Evolutionary conservation across 2,888 invertebrate genomes (phyloP).

Genomic region (Andrena flavipes): DNA sequence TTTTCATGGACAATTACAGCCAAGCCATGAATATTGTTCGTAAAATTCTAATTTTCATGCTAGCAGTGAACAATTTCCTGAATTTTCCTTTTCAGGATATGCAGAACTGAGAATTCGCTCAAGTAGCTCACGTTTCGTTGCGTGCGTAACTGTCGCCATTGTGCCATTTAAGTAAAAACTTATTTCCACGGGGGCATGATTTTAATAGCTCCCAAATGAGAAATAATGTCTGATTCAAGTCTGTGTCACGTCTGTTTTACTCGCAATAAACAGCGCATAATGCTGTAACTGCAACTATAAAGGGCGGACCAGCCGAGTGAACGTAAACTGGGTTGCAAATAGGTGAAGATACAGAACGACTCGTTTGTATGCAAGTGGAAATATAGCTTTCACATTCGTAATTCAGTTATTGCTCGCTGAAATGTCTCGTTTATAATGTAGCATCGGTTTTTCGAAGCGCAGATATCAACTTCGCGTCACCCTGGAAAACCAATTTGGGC

Average conservation of each 20-base stretch:
- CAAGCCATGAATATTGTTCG: not conserved
- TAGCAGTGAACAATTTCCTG: not conserved
- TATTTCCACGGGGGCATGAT: constrained; percentile 2
- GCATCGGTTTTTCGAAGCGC: constrained; percentile 1
- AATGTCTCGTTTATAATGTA: constrained; percentile 5
- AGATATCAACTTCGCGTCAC: constrained; percentile 17
- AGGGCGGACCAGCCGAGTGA: constrained; percentile 18
- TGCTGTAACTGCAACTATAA: constrained; percentile 31
- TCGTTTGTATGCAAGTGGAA: constrained; percentile 8
- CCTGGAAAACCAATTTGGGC: not conserved
- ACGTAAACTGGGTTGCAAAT: constrained; percentile 33
- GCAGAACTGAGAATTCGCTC: not conserved
- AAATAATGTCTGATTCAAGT: constrained; percentile 38
- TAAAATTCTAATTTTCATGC: constrained; percentile 4
- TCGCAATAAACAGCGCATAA: constrained; percentile 47
- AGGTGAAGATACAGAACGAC: not conserved
- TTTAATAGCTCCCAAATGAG: constrained; percentile 47
- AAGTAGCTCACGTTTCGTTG: not conserved
- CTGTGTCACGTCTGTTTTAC: constrained; percentile 23
- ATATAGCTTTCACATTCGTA: not conserved
- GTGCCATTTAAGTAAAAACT: constrained; percentile 11
- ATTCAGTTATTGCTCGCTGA: not conserved
- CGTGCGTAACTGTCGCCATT: not conserved
- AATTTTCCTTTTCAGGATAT: not conserved
- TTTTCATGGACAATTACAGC: too few relatives aligned